Percentiles rank a stretch among this genome's conserved stretches.
Conservation (phyloP, 2,888 invertebrate species). For the Crocallis elinguaria region DNA sequence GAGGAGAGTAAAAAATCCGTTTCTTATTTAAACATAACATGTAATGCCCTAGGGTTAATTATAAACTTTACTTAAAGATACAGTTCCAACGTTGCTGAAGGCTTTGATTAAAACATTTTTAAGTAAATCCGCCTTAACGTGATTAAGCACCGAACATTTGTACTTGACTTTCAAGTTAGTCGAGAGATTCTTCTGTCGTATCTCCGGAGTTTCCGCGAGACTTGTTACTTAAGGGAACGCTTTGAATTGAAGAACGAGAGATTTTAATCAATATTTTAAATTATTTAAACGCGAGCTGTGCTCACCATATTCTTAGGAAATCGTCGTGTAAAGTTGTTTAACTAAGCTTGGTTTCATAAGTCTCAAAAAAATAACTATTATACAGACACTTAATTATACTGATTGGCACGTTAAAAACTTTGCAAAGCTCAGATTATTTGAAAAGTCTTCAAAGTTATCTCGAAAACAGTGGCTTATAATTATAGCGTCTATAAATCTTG, state of each 20-base stretch:
- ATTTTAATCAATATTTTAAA: constrained; percentile 34
- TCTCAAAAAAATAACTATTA: too few species aligned
- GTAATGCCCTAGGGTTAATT: neutral
- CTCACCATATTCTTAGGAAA: neutral
- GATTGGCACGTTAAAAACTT: too few species aligned
- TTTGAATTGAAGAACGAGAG: constrained; percentile 25
- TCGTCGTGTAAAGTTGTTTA: too few species aligned
- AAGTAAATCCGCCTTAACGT: constrained; percentile 39
- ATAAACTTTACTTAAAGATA: neutral
- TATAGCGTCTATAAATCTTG: too few species aligned
- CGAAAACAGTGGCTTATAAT: too few species aligned
- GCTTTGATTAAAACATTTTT: constrained; percentile 51
- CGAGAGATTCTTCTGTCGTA: constrained; percentile 39
- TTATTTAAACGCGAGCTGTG: constrained; percentile 4
- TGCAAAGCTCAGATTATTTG: too few species aligned
- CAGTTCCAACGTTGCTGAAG: constrained; percentile 31
- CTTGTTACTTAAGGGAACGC: constrained; percentile 27
- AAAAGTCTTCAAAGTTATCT: too few species aligned
- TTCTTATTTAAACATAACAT: too few species aligned
- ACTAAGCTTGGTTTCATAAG: neutral
- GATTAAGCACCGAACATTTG: constrained; percentile 43
- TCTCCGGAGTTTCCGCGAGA: constrained; percentile 37
- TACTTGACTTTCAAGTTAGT: constrained; percentile 34
- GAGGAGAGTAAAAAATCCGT: too few species aligned
- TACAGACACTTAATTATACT: too few species aligned